phyloP scores from a whole-genome alignment of 2,888 invertebrate species.

The Anorthoa munda region DNA sequence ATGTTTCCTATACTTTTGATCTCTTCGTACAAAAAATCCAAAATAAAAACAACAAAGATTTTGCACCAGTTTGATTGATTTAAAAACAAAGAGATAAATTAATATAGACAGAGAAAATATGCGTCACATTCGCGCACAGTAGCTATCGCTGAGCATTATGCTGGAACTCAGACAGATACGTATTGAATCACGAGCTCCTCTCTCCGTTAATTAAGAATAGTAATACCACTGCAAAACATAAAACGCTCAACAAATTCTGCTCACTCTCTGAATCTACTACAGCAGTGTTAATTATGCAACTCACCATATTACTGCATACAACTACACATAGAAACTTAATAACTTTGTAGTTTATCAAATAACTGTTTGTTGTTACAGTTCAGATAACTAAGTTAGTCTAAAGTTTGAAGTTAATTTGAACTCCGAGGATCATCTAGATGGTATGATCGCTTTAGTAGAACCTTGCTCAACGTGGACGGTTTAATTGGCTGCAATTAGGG shows the following conservation, averaged over 20 bases:
- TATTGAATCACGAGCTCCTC: too few species aligned
- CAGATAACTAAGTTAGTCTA: conserved; percentile 29
- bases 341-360: conserved; percentile 37
- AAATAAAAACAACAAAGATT: too few species aligned
- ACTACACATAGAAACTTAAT: not conserved
- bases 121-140: too few species aligned
- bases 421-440: conserved; percentile 33
- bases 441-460: conserved; percentile 32
- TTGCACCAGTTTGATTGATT: too few species aligned
- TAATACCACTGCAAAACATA: conserved; percentile 2
- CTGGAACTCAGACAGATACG: too few species aligned
- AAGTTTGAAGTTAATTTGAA: conserved; percentile 55
- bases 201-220: conserved; percentile 2
- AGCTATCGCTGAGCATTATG: too few species aligned
- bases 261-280: not conserved
- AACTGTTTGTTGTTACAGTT: conserved; percentile 36
- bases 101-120: too few species aligned
- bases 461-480: conserved; percentile 7
- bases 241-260: not conserved
- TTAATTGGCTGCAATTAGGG: conserved; percentile 29
- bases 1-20: too few species aligned
- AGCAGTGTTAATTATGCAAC: conserved; percentile 8
- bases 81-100: too few species aligned
- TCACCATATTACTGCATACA: conserved; percentile 1
- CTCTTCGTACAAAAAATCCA: too few species aligned